These are phyloP conservation scores for Pterophyllum scalare DNA, from an alignment of 2,113 vertebrate genomes.

Conservation along the genomic window DNA sequence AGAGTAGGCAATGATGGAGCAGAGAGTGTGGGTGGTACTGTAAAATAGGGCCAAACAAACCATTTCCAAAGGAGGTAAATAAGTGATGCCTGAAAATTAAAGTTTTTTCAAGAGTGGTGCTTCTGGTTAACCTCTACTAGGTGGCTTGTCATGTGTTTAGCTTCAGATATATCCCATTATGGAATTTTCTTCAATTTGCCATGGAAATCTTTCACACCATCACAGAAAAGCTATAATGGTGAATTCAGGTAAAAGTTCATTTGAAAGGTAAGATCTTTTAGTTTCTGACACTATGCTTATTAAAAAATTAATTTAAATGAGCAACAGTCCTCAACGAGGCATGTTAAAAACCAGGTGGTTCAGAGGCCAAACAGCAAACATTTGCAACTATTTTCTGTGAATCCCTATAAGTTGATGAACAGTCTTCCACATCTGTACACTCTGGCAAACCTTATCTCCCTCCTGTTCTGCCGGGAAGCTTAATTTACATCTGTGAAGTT, in stretches of 20 bases:
- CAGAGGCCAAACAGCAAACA: neutral
- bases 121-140: neutral
- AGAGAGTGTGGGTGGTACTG: neutral
- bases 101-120: neutral
- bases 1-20: neutral
- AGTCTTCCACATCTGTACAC: neutral
- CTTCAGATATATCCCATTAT: neutral
- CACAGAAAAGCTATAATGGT: neutral
- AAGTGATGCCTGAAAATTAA: neutral
- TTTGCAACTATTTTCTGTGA: neutral
- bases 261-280: neutral
- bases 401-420: neutral
- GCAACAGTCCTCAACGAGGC: neutral
- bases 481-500: slow-evolving; percentile 49
- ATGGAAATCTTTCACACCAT: neutral
- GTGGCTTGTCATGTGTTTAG: neutral
- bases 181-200: neutral
- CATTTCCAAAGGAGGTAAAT: neutral
- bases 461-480: neutral
- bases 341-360: neutral
- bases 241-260: neutral
- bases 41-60: neutral
- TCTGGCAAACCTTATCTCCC: neutral
- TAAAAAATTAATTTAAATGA: neutral
- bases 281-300: neutral